Percentiles rank a stretch among this genome's conserved stretches.
Evolutionary conservation across 2,888 invertebrate genomes (phyloP).

Genomic region (Melikaiella ostensackeni): DNA sequence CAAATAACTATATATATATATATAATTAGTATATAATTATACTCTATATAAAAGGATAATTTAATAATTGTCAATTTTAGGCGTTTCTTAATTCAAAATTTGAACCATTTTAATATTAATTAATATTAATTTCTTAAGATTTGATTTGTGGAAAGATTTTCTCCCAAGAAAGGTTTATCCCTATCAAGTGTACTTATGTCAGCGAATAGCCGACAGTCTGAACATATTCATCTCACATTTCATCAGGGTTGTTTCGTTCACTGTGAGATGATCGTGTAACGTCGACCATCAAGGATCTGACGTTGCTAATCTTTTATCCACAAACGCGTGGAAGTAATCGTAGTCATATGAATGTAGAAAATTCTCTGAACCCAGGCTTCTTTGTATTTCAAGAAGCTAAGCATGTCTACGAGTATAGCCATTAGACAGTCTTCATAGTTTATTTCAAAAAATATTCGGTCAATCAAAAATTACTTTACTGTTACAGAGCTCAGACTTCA

Average conservation of each 20-base stretch:
- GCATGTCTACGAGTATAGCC: no score
- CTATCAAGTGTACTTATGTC: conserved; percentile 14
- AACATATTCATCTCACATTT: background rate
- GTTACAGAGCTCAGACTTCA: no score
- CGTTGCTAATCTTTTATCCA: conserved; percentile 36
- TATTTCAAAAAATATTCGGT: no score
- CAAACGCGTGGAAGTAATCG: background rate
- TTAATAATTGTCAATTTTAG: no score
- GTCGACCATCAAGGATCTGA: conserved; percentile 33
- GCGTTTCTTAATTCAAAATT: no score
- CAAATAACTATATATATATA: no score
- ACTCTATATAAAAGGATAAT: no score
- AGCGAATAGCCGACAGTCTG: conserved; percentile 24
- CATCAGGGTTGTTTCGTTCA: conserved; percentile 20
- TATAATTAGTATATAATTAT: no score
- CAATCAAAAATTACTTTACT: no score
- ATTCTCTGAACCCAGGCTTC: background rate
- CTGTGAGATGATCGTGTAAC: conserved; percentile 16
- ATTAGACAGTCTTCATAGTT: background rate
- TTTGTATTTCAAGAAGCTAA: background rate
- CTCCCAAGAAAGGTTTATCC: background rate
- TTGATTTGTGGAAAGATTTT: background rate
- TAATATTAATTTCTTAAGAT: background rate
- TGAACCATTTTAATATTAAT: no score
- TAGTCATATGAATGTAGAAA: conserved; percentile 1